phyloP scores from a whole-genome alignment of 1,140 invertebrate genomes.

The Drosophila burlai region DNA sequence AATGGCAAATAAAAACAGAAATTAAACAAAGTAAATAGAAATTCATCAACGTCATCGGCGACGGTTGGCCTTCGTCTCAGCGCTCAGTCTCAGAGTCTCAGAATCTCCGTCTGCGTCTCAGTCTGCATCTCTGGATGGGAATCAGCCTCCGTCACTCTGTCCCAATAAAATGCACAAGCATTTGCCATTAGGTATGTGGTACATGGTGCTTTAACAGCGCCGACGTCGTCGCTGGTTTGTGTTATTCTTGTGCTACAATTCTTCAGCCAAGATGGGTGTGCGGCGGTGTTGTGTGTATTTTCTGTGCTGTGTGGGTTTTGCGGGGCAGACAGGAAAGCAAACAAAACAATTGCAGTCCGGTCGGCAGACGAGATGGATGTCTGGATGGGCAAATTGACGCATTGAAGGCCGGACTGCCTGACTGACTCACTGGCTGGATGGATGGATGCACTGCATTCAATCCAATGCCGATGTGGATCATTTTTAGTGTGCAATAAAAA shows the following conservation, averaged over 20 bases:
- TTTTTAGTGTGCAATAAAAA: slow-evolving; percentile 78
- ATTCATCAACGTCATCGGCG: slow-evolving; percentile 79
- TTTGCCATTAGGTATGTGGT: slow-evolving; percentile 31
- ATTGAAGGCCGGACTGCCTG: slow-evolving; percentile 21
- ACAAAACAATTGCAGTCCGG: slow-evolving; percentile 73
- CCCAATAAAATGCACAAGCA: slow-evolving; percentile 77
- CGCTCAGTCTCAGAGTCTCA: slow-evolving; percentile 7
- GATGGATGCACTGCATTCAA: slow-evolving; percentile 45
- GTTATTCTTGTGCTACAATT: slow-evolving; percentile 71
- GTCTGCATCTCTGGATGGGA: not conserved
- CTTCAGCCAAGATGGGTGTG: slow-evolving; percentile 26
- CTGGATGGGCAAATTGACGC: slow-evolving; percentile 14
- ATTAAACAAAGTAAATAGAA: slow-evolving; percentile 84
- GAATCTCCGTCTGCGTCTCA: slow-evolving; percentile 2
- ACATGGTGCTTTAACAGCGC: slow-evolving; percentile 29
- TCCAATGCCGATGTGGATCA: slow-evolving; percentile 54
- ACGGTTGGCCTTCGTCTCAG: slow-evolving; percentile 34
- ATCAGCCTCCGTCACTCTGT: slow-evolving; percentile 26
- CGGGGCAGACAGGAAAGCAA: slow-evolving; percentile 71
- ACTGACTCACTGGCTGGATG: slow-evolving; percentile 9
- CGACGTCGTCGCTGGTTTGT: slow-evolving; percentile 44
- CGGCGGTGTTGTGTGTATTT: slow-evolving; percentile 6
- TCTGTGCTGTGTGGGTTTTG: slow-evolving; percentile 38
- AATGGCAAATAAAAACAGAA: slow-evolving; percentile 82
- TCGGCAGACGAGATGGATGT: slow-evolving; percentile 32